Conservation (phyloP, 2,113 vertebrate genomes). For the Oenanthe oenanthe region DNA sequence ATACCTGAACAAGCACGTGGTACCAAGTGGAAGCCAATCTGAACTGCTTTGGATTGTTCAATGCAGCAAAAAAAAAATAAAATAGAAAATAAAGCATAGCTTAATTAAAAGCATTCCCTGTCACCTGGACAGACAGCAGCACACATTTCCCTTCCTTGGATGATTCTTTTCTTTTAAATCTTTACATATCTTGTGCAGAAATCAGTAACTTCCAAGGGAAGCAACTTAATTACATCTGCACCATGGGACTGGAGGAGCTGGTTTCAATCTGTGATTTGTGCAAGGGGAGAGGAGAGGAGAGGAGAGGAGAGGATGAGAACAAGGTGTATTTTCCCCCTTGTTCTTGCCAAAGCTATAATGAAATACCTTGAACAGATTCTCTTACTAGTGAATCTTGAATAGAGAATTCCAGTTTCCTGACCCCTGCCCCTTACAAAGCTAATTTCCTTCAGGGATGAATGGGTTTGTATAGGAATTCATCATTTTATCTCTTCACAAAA, state of each 20-base stretch:
- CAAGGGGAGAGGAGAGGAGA: no score
- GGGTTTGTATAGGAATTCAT: not conserved
- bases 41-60: not conserved
- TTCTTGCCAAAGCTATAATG: not conserved
- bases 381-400: not conserved
- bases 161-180: not conserved
- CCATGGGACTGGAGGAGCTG: not conserved
- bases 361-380: not conserved
- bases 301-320: no score
- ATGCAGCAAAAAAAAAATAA: not conserved
- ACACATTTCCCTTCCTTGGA: not conserved
- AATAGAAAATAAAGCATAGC: no score
- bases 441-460: not conserved
- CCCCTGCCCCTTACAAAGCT: not conserved
- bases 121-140: not conserved
- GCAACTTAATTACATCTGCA: not conserved
- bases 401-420: not conserved
- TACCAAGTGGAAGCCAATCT: not conserved
- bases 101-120: no score
- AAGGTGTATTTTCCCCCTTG: not conserved
- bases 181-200: not conserved
- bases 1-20: not conserved
- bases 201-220: not conserved
- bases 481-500: not conserved
- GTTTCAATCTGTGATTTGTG: not conserved